Base-by-base conservation (phyloP, 2,888 invertebrate species). In the Aquatica leii region DNA sequence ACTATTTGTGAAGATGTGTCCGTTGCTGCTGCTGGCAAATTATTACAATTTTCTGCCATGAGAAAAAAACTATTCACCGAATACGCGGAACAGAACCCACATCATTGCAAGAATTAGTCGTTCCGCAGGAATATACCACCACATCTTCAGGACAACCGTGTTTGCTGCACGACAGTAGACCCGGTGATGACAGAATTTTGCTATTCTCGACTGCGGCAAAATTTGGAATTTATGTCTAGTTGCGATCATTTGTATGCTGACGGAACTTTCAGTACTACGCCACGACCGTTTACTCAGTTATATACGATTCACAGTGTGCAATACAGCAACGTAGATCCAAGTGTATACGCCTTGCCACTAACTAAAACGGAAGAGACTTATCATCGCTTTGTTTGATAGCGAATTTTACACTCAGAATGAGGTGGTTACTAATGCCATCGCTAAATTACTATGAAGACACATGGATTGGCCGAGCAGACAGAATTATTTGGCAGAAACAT, bases 341-440 rank as follows among this genome's bases (percentile, higher is more conserved):
- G n/a, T n/a, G n/a, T 53, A 40, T 53, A 53, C n/a, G 40, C 53
- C n/a, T 20, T 53, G 40, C 53, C 40, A 6, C 53, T 20, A 51
- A 53, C 18, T 15, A 53, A 37, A 2, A 35, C 14, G 12, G 31
- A 50, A 31, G 50, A 4, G 14, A 40, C 40, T 6, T 40, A 40
- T 40, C 5, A n/a, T 6, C 40, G 2, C 14, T 40, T 51, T 34
- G 34, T 35, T 51, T 35, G 50, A 21, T 31, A 50, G 50, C 50
- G 40, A 40, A 40, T 40, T 40, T 8, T 40, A 40, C n/a, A 31
- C 31, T 50, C 31, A 6, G 35, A 51, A 51, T 51, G 51, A 34
- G 34, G 15, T n/a, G 35, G 31, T 17, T 35, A 35, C 51, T 51
- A 51, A 49, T 4, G 49, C 49, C 49, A 20, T 20, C 20, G n/a